Evolutionary conservation across 2,797 vertebrate species (phyloP), one percentile per base, ranked within the genome.

Genomic region (Hephaestus fuliginosus): DNA sequence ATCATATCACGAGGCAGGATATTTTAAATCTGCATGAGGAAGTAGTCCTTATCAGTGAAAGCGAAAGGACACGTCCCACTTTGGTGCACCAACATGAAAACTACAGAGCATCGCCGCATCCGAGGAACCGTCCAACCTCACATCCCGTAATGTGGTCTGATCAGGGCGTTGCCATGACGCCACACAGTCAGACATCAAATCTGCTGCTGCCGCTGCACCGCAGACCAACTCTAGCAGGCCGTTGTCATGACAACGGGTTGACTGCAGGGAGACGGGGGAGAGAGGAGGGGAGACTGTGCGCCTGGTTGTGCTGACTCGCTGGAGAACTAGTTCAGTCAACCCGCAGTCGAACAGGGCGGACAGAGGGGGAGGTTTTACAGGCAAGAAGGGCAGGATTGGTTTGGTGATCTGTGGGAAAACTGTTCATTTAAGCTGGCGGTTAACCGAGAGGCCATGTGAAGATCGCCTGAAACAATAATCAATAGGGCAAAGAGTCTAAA

Each of bases 101-200:
- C 22, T 41, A 5, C 14, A 76, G 41, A 64, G 41, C 15, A 7
- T 6, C 15, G 56, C 61, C 48, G 39, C 51, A 39, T 73, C 53
- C 5, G 18, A 76, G 33, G 57, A 63, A 36, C 8, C 17, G 30
- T 62, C 81, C 63, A 46, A 28, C 41, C 17, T 44, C 13, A 15
- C 25, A 46, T 74, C 14, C 39, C 5, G 15, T 79, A 53, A 86
- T 78, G 58, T 89, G 74, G 80, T 53, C 36, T 70, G 79, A 87
- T 81, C 53, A 22, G 86, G 88, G 82, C 83, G 85, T 92, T 88
- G 86, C 79, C 85, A 84, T 86, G 84, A 76, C 69, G 44, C 65
- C 70, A 81, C 84, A 80, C 74, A 86, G 82, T 78, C 85, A 84
- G 77, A 88, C 80, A 86, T 56, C 41, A 66, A 82, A 76, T 81